Base-by-base conservation (phyloP, 2,797 vertebrate genomes). In the Carapus acus region DNA sequence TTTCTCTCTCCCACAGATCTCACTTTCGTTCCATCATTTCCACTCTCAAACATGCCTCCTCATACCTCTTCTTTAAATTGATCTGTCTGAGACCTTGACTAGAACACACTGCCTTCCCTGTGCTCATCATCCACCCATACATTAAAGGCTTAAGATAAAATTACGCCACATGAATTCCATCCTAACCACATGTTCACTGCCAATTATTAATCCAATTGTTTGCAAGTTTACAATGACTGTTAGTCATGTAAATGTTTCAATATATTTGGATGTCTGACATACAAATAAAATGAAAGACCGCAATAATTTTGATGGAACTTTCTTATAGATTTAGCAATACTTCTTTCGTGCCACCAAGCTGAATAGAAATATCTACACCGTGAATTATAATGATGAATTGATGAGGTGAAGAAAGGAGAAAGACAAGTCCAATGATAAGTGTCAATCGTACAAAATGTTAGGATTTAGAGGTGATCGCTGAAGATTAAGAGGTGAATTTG, bases 191-290 rank as follows among this genome's bases (percentile, higher is more conserved):
- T 49, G 41, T 47, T 65, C 50, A 37, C 46, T 48, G 49, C 24
- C 14, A 34, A 43, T 44, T 19, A 57, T 69, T 61, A 15, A 27
- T 54, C 52, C 21, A 31, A 21, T 34, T 62, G 27, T 37, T 18
- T 42, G 34, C 43, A 52, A 67, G 45, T 22, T 60, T 21, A 45
- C 45, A 15, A 24, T 52, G 43, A 48, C 60, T 33, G 38, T 19
- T 51, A 36, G n/a, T 43, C 29, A 43, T 44, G 40, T 37, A 53
- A 59, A 67, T 57, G 44, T 65, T 55, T 42, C n/a, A 21, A 54
- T 64, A 65, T 62, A 67, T 81, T 73, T 80, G 67, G 69, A 71
- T 73, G 52, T 46, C 55, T 74, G 69, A 61, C 65, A 52, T 69
- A 65, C 59, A 23, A 44, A 48, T 23, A 62, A 69, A 51, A 44